Evolutionary conservation across 2,113 vertebrate genomes (phyloP).

Genomic region (Triplophysa dalaica): DNA sequence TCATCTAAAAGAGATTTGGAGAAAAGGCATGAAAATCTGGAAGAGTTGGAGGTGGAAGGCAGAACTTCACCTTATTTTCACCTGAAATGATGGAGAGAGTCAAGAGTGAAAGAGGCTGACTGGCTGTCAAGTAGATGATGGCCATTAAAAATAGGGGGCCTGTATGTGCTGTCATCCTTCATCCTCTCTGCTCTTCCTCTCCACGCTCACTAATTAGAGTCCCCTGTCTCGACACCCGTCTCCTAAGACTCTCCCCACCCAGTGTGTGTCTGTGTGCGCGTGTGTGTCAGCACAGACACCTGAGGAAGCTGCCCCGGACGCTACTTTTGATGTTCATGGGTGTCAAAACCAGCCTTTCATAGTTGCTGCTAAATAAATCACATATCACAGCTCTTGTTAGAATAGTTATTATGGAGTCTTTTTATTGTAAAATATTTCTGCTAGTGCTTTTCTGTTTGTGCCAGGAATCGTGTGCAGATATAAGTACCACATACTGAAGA

Average conservation of each 20-base stretch:
- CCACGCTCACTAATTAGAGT: constrained; percentile 40
- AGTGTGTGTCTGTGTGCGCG: neutral
- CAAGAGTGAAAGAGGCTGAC: constrained; percentile 21
- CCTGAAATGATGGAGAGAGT: neutral
- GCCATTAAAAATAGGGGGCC: constrained; percentile 40
- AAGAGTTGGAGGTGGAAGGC: neutral
- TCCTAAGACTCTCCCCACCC: neutral
- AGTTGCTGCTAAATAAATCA: constrained; percentile 2
- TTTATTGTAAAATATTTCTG: neutral
- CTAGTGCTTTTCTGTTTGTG: neutral
- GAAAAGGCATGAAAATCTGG: neutral
- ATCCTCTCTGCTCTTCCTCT: constrained; percentile 29
- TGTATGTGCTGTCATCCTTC: constrained; percentile 44
- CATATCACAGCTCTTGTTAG: neutral
- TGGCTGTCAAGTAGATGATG: constrained; percentile 46
- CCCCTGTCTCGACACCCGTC: constrained; percentile 6
- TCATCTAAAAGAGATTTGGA: neutral
- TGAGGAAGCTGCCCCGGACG: neutral
- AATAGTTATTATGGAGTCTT: neutral
- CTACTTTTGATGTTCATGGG: constrained; percentile 11
- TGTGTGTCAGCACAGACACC: constrained; percentile 4
- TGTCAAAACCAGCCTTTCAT: neutral
- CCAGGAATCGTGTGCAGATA: neutral
- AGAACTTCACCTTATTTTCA: constrained; percentile 10
- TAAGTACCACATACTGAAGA: neutral